phyloP scores from a whole-genome alignment of 2,888 invertebrate genomes.

The Lottia scabra region DNA sequence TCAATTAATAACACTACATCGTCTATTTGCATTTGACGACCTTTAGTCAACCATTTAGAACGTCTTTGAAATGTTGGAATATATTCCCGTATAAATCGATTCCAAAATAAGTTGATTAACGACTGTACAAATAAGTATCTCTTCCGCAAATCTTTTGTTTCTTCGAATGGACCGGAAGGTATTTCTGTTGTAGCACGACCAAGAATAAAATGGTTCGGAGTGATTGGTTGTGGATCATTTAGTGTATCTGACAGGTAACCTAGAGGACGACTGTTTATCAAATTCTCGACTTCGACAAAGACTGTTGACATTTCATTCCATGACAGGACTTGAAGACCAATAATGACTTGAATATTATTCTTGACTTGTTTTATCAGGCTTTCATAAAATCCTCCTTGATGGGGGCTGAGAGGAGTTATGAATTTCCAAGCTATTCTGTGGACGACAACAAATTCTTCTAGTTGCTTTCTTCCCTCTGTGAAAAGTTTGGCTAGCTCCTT shows the following conservation, averaged over 20 bases:
- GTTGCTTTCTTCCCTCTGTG: constrained; percentile 5
- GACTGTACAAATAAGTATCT: constrained; percentile 17
- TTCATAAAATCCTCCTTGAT: constrained; percentile 18
- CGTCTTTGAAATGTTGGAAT: constrained; percentile 14
- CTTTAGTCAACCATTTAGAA: constrained; percentile 13
- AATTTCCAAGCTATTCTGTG: constrained; percentile 18
- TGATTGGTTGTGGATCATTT: constrained; percentile 13
- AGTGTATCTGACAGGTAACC: too few species aligned
- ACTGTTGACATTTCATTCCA: constrained; percentile 22
- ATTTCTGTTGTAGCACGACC: constrained; percentile 17
- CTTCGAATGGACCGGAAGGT: constrained; percentile 10
- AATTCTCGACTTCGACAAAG: constrained; percentile 12
- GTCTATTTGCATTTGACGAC: constrained; percentile 9
- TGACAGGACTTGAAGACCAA: constrained; percentile 12
- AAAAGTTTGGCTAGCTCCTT: constrained; percentile 15
- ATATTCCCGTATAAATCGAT: constrained; percentile 18
- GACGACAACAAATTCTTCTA: constrained; percentile 3
- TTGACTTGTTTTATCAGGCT: constrained; percentile 15
- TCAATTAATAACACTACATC: constrained; percentile 16
- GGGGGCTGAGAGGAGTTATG: constrained; percentile 10
- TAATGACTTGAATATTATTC: background rate
- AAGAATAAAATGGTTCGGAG: constrained; percentile 23
- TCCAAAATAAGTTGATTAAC: constrained; percentile 12
- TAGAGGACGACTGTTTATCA: constrained; percentile 21
- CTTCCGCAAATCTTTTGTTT: background rate